Base-by-base conservation (phyloP, 2,888 invertebrate genomes). In the Ennomos fuscantarius region DNA sequence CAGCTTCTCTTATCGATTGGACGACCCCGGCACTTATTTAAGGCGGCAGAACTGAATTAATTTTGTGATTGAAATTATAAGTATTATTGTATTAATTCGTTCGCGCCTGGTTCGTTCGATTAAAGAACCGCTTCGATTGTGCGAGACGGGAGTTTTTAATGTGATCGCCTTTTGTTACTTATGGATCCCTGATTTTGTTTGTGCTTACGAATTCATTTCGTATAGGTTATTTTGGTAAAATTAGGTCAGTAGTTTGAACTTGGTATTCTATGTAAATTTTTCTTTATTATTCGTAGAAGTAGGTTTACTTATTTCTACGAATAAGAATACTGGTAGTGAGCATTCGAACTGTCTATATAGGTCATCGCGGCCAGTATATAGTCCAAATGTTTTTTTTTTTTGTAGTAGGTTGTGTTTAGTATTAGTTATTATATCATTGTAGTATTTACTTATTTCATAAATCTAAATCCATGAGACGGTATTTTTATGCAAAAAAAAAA, bases 1-100 rank as follows among this genome's bases (percentile, higher is more conserved):
- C 71, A 62, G 78, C 79, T 73, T 76, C 85, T 72, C 69, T 75
- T 91, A 92, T 92, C 91, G 91, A 92, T 92, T 89, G 88, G 88
- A 78, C 84, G 74, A 63, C 74, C 78, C 69, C 76, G 76, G 79
- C 79, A 86, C 85, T 89, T 89, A 90, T 87, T 90, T 91, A 91
- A 90, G 87, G 84, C 86, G 87, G 87, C 69, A 76, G 80, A 81
- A 74, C 67, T 78, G 87, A 88, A 87, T 90, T 92, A 91, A 90
- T 89, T 86, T 89, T 89, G 89, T 90, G 91, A 92, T 91, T 89
- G 87, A 83, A 87, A 87, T 86, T 86, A 86, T 84, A 82, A 84
- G 79, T 83, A 81, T 81, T 79, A 82, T 77, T 76, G 79, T 74
- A 81, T 80, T 83, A 85, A 85, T 82, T 81, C 75, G 78, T 81